A percentile compares a stretch with the other conserved stretches of the same genome.
Evolutionary conservation across 2,113 vertebrate genomes (phyloP).

Genomic region (Entomyzon cyanotis): DNA sequence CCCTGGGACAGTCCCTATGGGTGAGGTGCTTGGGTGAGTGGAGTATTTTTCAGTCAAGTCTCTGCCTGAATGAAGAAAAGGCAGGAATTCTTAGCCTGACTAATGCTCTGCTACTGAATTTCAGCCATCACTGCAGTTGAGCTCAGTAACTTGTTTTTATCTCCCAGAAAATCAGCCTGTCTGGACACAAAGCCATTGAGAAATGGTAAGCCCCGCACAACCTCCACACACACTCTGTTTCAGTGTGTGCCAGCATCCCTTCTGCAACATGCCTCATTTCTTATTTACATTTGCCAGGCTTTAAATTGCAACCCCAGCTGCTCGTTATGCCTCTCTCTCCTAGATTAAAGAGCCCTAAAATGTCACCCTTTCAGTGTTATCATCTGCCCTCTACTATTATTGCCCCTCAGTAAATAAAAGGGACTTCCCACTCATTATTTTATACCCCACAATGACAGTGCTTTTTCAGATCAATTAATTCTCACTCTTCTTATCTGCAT

Average conservation of each 20-base stretch:
- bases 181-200: background rate
- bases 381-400: slow-evolving; percentile 3
- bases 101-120: background rate
- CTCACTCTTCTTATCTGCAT: slow-evolving; percentile 38
- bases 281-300: slow-evolving; percentile 31
- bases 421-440: slow-evolving; percentile 48
- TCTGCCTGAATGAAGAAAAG: background rate
- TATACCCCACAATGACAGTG: background rate
- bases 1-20: background rate
- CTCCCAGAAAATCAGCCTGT: background rate
- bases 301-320: slow-evolving; percentile 9
- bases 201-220: background rate
- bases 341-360: slow-evolving; percentile 41
- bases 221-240: background rate
- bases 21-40: background rate
- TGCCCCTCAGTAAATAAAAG: slow-evolving; percentile 18
- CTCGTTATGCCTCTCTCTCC: background rate
- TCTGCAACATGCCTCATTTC: background rate
- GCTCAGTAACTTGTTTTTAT: background rate
- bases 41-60: background rate
- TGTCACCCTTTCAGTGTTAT: background rate
- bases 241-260: background rate
- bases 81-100: background rate
- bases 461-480: slow-evolving; percentile 49
- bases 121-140: background rate